Percentiles rank a stretch among this genome's conserved stretches.
These are phyloP conservation scores for Dicaeum eximium DNA, from an alignment of 2,113 vertebrate species.

Conservation along the genomic window DNA sequence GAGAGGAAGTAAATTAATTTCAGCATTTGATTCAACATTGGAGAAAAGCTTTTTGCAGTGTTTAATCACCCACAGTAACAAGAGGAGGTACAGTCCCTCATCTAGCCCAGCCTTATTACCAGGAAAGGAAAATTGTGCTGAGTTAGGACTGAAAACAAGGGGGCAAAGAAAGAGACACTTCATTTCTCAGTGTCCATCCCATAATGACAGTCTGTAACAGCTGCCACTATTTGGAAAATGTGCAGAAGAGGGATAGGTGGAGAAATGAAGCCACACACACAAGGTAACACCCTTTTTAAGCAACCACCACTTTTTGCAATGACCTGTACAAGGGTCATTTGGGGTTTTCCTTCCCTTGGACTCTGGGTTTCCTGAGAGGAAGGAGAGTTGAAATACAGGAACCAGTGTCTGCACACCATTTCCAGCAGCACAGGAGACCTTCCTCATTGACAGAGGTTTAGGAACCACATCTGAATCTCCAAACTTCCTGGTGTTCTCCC, in stretches of 20 bases:
- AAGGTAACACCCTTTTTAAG: not conserved
- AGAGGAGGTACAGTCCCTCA: not conserved
- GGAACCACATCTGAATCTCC: conserved; percentile 8
- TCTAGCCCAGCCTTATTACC: not conserved
- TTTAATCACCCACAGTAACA: not conserved
- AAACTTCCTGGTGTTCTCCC: conserved; percentile 13
- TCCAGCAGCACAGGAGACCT: not conserved
- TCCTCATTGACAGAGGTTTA: not conserved
- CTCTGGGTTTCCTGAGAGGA: conserved; percentile 51
- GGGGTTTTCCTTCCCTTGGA: conserved; percentile 44
- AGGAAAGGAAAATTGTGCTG: not conserved
- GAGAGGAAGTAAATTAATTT: conserved; percentile 22
- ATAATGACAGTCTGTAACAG: not conserved
- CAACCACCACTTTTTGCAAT: conserved; percentile 5
- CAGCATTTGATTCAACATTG: not conserved
- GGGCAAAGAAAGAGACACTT: not conserved
- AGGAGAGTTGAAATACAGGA: conserved; percentile 54
- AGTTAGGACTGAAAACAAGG: not conserved
- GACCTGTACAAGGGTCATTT: not conserved
- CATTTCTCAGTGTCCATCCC: not conserved
- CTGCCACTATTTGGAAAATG: not conserved
- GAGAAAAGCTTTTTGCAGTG: not conserved
- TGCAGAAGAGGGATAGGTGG: not conserved
- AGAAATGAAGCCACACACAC: not conserved
- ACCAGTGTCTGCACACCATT: conserved; percentile 13